Evolutionary conservation across 2,888 invertebrate species (phyloP), one percentile per base, ranked within the genome.

Genomic region (Rhopalosiphum nymphaeae): DNA sequence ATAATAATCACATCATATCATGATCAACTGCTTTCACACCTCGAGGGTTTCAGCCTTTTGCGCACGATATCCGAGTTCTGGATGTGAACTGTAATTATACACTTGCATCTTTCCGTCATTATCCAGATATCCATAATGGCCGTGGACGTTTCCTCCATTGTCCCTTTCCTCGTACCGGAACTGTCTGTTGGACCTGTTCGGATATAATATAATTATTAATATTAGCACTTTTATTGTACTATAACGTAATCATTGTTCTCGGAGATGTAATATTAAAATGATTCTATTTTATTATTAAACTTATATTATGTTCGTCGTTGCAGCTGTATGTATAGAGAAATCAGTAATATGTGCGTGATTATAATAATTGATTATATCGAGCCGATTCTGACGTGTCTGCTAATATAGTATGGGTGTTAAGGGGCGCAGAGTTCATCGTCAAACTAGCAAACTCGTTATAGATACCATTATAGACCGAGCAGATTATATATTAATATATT

Each of bases 101-200:
- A 98, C 96, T 95, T 97, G 97, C 84, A 98, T 96, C 96, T 98
- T 98, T 36, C 98, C 98, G 95, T 96, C 96, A 95, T 97, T 97
- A 96, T 98, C 98, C 95, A 97, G 97, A 96, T 97, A 98, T 86
- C 98, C 98, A 95, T 98, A 98, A 95, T 98, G 97, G 10, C 98
- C 98, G 95, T 97, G 97, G 87, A 98, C 97, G 94, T 97, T 96
- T 11, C 98, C 98, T 94, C 97, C 97, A 95, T 97, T 97, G 96
- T 98, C 97, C 92, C 97, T 96, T 96, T 98, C 98, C 96, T 98
- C 98, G 95, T 97, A 97, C 95, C 98, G 97, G 96, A 98, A 98
- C 95, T 98, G 98, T 53, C 98, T 97, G 96, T 98, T 98, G 96
- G 97, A 97, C 94, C 98, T 98, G 96, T 10, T 91, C 9, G 5